These are phyloP conservation scores for Spondyliosoma cantharus DNA, from an alignment of 2,797 vertebrate genomes.

Conservation along the genomic window DNA sequence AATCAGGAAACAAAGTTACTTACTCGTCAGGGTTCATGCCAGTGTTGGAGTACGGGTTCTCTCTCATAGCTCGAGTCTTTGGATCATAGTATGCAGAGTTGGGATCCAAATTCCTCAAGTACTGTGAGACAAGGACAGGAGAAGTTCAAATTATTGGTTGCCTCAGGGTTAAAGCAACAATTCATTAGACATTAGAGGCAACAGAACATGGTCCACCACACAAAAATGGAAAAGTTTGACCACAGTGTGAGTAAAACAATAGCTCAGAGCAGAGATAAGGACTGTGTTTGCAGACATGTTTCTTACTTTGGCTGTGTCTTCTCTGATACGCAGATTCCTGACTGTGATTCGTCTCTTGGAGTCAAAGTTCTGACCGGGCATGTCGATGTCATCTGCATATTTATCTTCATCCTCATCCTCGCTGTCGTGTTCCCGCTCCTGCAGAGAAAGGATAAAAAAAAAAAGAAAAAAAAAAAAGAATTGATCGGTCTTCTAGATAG, in stretches of 20 bases:
- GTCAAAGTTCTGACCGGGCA: slow-evolving; percentile 99
- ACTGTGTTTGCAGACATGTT: neutral
- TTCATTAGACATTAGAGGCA: neutral
- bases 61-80: slow-evolving; percentile 99
- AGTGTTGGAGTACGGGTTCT: slow-evolving; percentile 96
- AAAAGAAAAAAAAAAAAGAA: too few relatives aligned
- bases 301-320: slow-evolving; percentile 97
- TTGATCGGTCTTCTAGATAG: neutral
- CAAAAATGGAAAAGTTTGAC: neutral
- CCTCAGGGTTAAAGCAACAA: neutral
- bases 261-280: neutral
- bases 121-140: slow-evolving; percentile 80
- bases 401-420: slow-evolving; percentile 99
- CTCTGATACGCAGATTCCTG: slow-evolving; percentile 95
- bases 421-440: slow-evolving; percentile 96
- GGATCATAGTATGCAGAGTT: slow-evolving; percentile 99
- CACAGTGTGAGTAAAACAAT: neutral
- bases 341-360: slow-evolving; percentile 98
- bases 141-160: neutral
- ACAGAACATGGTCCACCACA: neutral
- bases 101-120: slow-evolving; percentile 97
- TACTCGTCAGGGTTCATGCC: slow-evolving; percentile 98
- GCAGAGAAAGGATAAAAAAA: slow-evolving; percentile 17
- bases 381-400: slow-evolving; percentile 99
- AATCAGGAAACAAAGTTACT: slow-evolving; percentile 62